These are phyloP conservation scores for Salarias fasciatus DNA, from an alignment of 2,797 vertebrate genomes.

Conservation along the genomic window DNA sequence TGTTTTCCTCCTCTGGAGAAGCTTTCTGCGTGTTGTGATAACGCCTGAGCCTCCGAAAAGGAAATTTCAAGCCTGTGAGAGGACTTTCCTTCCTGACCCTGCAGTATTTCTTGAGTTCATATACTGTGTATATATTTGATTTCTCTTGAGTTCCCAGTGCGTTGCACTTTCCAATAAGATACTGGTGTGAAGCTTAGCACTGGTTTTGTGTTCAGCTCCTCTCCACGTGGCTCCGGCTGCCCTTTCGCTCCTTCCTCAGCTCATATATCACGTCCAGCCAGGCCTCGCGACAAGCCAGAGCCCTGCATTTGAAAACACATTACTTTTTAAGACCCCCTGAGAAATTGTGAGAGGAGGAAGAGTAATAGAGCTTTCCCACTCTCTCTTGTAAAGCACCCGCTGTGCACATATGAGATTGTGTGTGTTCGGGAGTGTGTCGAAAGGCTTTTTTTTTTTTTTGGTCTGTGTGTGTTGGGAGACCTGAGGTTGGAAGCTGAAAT, in stretches of 20 bases:
- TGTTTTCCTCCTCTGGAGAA: no score
- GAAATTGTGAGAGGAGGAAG: slow-evolving; percentile 72
- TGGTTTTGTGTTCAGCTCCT: background rate
- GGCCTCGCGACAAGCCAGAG: slow-evolving; percentile 63
- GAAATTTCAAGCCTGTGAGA: no score
- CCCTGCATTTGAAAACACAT: slow-evolving; percentile 77
- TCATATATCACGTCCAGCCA: slow-evolving; percentile 64
- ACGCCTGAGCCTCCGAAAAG: no score
- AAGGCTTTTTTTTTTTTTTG: no score
- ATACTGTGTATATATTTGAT: no score
- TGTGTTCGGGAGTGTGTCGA: slow-evolving; percentile 11
- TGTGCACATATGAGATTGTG: slow-evolving; percentile 60
- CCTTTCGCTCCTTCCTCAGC: slow-evolving; percentile 55
- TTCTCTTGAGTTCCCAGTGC: background rate
- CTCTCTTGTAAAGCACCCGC: slow-evolving; percentile 62
- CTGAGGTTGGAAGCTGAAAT: no score
- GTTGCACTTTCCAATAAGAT: slow-evolving; percentile 24
- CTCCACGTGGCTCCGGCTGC: slow-evolving; percentile 30
- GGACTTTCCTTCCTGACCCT: no score
- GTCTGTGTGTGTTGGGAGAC: no score
- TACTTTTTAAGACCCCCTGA: slow-evolving; percentile 77
- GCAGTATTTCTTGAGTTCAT: no score
- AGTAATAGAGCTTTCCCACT: slow-evolving; percentile 70
- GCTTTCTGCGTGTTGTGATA: no score
- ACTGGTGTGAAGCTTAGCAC: slow-evolving; percentile 8